These are phyloP conservation scores for Pangasianodon gigas DNA, from an alignment of 2,113 vertebrate species.

Conservation along the genomic window DNA sequence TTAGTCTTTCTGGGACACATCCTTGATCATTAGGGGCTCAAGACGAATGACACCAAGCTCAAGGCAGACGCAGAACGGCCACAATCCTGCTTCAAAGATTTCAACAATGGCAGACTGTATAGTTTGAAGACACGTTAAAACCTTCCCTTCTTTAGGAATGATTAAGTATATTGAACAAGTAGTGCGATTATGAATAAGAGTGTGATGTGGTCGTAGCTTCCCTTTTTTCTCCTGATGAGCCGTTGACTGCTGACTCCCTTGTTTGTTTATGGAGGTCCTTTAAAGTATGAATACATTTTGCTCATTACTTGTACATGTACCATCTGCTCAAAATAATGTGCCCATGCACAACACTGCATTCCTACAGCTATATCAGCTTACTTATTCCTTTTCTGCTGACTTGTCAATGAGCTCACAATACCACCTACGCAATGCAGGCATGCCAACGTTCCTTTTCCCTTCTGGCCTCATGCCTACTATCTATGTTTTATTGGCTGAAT, in stretches of 20 bases:
- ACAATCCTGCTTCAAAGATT: not conserved
- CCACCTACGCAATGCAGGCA: slow-evolving; percentile 32
- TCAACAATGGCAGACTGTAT: not conserved
- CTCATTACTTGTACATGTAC: not conserved
- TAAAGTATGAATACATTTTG: not conserved
- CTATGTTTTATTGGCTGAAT: not conserved
- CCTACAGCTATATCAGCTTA: slow-evolving; percentile 22
- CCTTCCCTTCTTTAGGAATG: not conserved
- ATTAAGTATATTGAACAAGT: not conserved
- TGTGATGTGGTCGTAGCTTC: not conserved
- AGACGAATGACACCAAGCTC: not conserved
- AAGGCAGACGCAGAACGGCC: not conserved
- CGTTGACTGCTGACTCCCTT: not conserved
- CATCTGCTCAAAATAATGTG: slow-evolving; percentile 19
- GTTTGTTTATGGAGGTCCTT: not conserved
- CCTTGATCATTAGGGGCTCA: not conserved
- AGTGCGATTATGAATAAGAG: not conserved
- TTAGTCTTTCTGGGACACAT: not conserved
- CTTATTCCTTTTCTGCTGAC: slow-evolving; percentile 50
- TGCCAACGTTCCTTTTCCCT: slow-evolving; percentile 47
- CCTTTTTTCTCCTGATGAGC: not conserved
- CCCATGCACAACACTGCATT: slow-evolving; percentile 24
- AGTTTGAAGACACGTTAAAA: not conserved
- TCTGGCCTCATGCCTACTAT: slow-evolving; percentile 45
- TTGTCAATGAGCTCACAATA: slow-evolving; percentile 50